Base-by-base conservation (phyloP, 2,888 invertebrate species). In the Clepsis dumicolana region DNA sequence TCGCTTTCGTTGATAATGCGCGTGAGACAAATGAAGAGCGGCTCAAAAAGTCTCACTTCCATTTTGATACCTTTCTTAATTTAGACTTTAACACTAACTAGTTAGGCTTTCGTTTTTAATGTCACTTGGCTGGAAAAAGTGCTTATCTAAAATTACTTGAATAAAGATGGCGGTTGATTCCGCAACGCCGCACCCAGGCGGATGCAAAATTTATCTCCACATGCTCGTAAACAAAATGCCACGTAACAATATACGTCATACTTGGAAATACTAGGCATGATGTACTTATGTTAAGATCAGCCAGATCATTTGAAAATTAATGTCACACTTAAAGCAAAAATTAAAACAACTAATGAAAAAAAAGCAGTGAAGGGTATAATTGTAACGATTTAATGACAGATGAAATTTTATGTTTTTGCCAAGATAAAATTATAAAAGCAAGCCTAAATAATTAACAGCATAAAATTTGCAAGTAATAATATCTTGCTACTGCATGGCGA, bases 1-100 rank as follows among this genome's bases (percentile, higher is more conserved):
- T 86, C 83, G 77, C 80, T 84, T 81, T 84, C 79, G 74, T 77
- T 78, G 83, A 81, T 77, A 72, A 75, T 73, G 29, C 66, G 64
- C 79, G 79, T 80, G 76, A 80, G 79, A 80, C 75, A 62, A 72
- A 77, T 77, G 76, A 74, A 71, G 53, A 38, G 24, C n/a, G 50
- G 12, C 3, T n/a, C 52, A 14, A 25, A 24, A 52, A 14, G 52
- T 1, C 52, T 52, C 4, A 24, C 27, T n/a, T 52, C 2, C 25
- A 7, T 52, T 27, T 25, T 12, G 4, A 2, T 18, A 21, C 21
- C 10, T 8, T 12, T n/a, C 2, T 48, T 48, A 48, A 48, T 21
- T 21, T 48, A 48, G 48, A 48, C 48, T 21, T 48, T 48, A 48
- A 18, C 12, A 48, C 48, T 48, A 48, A 21, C 48, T 48, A 8